Conservation (phyloP, 2,797 vertebrate species). For the Coreius guichenoti region DNA sequence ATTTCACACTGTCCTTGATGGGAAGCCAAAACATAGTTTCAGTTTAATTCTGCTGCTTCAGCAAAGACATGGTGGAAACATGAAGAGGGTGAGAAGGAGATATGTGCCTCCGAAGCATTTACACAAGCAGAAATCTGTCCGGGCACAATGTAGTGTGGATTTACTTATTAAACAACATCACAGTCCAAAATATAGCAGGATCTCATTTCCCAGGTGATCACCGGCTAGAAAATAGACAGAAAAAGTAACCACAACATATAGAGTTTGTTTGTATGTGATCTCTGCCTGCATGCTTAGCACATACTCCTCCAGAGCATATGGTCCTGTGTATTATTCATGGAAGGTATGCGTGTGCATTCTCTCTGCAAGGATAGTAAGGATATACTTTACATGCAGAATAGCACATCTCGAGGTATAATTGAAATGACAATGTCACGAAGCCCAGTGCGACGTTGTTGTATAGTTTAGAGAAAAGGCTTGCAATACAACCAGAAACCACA, state of each 20-base stretch:
- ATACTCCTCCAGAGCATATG: conserved; percentile 51
- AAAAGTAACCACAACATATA: neutral
- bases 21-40: conserved; percentile 66
- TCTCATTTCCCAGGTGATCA: neutral
- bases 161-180: conserved; percentile 16
- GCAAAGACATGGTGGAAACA: conserved; percentile 40
- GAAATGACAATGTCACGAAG: conserved; percentile 25
- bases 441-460: neutral
- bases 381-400: conserved; percentile 32
- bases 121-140: neutral
- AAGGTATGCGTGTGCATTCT: neutral
- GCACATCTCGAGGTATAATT: conserved; percentile 36
- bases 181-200: neutral
- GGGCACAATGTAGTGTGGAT: neutral
- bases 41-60: conserved; percentile 59
- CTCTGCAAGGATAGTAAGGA: neutral
- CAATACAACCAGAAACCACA: conserved; percentile 46
- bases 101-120: neutral
- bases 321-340: conserved; percentile 39
- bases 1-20: conserved; percentile 64
- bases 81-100: neutral
- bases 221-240: neutral
- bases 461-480: conserved; percentile 38
- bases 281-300: conserved; percentile 32
- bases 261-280: conserved; percentile 10